Evolutionary conservation across 2,797 vertebrate species (phyloP).

Genomic region (Denticeps clupeoides): DNA sequence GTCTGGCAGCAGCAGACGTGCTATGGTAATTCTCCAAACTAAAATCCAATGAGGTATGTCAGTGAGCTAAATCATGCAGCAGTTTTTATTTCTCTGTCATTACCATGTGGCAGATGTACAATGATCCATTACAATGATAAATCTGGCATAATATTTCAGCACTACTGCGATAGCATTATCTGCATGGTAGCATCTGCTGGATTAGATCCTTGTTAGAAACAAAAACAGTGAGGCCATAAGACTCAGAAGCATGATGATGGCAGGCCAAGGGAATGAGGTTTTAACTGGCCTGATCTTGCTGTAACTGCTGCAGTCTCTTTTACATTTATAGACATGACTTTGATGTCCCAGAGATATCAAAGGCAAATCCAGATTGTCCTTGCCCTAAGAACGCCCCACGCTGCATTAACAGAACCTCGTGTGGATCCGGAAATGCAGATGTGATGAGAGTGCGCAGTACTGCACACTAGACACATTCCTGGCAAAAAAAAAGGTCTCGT

Average conservation of each 20-base stretch:
- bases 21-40: slow-evolving; percentile 42
- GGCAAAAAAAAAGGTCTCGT: too few relatives aligned
- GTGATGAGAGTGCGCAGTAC: too few relatives aligned
- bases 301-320: too few relatives aligned
- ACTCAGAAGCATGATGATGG: background rate
- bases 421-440: too few relatives aligned
- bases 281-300: slow-evolving; percentile 5
- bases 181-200: slow-evolving; percentile 16
- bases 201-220: slow-evolving; percentile 14
- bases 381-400: too few relatives aligned
- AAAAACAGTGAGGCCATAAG: slow-evolving; percentile 22
- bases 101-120: slow-evolving; percentile 52
- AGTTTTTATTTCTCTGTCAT: slow-evolving; percentile 44
- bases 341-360: too few relatives aligned
- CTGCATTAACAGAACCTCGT: too few relatives aligned
- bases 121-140: slow-evolving; percentile 52
- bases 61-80: slow-evolving; percentile 51
- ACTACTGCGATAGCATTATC: slow-evolving; percentile 32
- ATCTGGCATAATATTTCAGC: slow-evolving; percentile 35
- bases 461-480: too few relatives aligned
- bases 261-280: slow-evolving; percentile 2
- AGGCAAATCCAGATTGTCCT: too few relatives aligned
- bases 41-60: slow-evolving; percentile 52
- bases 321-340: too few relatives aligned
- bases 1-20: slow-evolving; percentile 17